Conservation (phyloP, 2,797 vertebrate genomes). For the Brachyalestes nurse region DNA sequence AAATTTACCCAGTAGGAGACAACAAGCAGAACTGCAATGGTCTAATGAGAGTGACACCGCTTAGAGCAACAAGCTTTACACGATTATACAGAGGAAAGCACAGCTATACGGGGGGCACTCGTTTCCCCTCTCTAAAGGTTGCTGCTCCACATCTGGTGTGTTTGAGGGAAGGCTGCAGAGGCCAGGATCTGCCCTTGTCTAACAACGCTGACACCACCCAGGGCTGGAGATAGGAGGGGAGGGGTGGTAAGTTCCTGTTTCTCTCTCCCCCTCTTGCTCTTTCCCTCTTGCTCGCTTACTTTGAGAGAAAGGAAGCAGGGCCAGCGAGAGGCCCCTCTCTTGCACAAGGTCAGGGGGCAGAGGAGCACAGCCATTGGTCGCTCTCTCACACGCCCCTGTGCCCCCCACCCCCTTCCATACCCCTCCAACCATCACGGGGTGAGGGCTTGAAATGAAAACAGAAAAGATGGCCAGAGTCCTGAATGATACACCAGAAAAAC, state of each 20-base stretch:
- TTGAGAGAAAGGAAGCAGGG: slow-evolving; percentile 33
- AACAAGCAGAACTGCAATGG: neutral
- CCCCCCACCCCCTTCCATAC: slow-evolving; percentile 11
- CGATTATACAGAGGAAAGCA: neutral
- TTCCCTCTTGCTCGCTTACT: neutral
- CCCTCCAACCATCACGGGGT: slow-evolving; percentile 17
- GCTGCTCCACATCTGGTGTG: slow-evolving; percentile 11
- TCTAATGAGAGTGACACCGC: neutral
- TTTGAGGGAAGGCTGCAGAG: slow-evolving; percentile 16
- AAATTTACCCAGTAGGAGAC: neutral
- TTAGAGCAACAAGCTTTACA: neutral
- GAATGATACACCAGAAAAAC: slow-evolving; percentile 22
- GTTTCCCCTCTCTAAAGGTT: neutral
- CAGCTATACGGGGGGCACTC: neutral
- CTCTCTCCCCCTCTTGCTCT: neutral
- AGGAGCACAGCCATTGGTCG: slow-evolving; percentile 60
- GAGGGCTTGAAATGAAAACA: slow-evolving; percentile 56
- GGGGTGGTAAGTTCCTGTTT: slow-evolving; percentile 42
- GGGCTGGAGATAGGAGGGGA: slow-evolving; percentile 28
- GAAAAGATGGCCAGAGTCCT: slow-evolving; percentile 30
- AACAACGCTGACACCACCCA: slow-evolving; percentile 27
- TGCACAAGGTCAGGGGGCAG: slow-evolving; percentile 63
- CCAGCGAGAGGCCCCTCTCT: slow-evolving; percentile 58
- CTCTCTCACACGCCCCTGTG: slow-evolving; percentile 58
- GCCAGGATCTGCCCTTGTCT: slow-evolving; percentile 33